A percentile compares a stretch with the other conserved stretches of the same genome.
Evolutionary conservation across 2,113 vertebrate species (phyloP).

Genomic region (Chinchilla lanigera): DNA sequence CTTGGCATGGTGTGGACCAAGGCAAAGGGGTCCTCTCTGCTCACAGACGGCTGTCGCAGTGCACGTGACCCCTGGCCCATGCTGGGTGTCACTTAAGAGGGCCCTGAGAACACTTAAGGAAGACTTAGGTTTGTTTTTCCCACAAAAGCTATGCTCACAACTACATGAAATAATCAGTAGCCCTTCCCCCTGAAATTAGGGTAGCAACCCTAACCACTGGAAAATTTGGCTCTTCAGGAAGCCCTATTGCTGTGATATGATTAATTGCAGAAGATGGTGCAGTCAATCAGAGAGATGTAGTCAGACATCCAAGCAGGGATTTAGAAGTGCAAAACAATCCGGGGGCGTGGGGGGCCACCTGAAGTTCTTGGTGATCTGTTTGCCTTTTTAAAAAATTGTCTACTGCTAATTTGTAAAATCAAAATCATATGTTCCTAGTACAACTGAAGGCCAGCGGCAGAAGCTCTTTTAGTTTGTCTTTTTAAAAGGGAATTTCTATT

Average conservation of each 20-base stretch:
- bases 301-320: constrained; percentile 39
- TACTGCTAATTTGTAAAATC: constrained; percentile 50
- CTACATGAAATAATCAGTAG: background rate
- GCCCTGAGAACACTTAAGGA: constrained; percentile 52
- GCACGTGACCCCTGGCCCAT: constrained; percentile 13
- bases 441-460: constrained; percentile 26
- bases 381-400: background rate
- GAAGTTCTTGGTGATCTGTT: background rate
- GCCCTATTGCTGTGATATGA: constrained; percentile 57
- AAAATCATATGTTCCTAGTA: background rate
- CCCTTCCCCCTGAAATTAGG: constrained; percentile 23
- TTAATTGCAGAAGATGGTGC: constrained; percentile 63
- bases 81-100: constrained; percentile 36
- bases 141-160: constrained; percentile 58
- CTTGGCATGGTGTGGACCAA: constrained; percentile 62
- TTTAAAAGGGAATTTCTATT: constrained; percentile 45
- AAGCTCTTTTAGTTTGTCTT: constrained; percentile 31
- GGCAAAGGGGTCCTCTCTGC: constrained; percentile 61
- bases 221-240: constrained; percentile 13
- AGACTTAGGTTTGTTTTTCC: constrained; percentile 67
- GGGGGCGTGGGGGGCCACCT: background rate
- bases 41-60: constrained; percentile 42
- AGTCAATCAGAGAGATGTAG: constrained; percentile 66
- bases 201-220: background rate
- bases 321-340: constrained; percentile 41